Evolutionary conservation across 2,797 vertebrate genomes (phyloP), one percentile per base, ranked within the genome.

Genomic region (Premnoplex brunnescens): DNA sequence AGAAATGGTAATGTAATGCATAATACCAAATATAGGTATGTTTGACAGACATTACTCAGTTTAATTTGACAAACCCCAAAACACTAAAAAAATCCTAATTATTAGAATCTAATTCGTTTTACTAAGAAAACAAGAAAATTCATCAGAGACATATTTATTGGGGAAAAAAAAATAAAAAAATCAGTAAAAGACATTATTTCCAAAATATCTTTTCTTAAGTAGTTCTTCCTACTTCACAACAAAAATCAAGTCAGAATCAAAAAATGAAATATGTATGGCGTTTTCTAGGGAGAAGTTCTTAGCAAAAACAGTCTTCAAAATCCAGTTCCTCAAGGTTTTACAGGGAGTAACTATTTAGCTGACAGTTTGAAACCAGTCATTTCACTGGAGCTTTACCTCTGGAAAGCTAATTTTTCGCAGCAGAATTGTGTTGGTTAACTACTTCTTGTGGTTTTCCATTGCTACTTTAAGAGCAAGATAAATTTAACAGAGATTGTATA

Each of bases 191-290:
- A 9, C 10, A 36, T 1, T 0, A 17, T 76, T 81, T 46, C 20
- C 5, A 58, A 63, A 87, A 20, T 37, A 34, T 12, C 0, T 66
- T 75, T 51, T 79, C 22, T 36, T 43, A 66, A 36, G 39, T 37
- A 48, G 4, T 2, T 20, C 1, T 64, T 75, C 52, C 23, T 66
- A 27, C 30, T 73, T 39, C 18, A 41, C 11, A 60, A 2, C 6
- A 73, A 67, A 66, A 79, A 34, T 34, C 17, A 91, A 43, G 6
- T 34, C 34, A 68, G 34, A 60, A 84, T 6, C 5, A 80, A 66
- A 75, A 72, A 49, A 34, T 7, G 1, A n/a, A 83, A 48, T 41
- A 67, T 2, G 0, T 41, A 67, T 2, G 0, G 3, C 11, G 1
- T 43, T 83, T 72, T 0, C 14, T 79, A 26, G 10, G 18, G 26